These are phyloP conservation scores for Lutraria rhynchaena DNA, from an alignment of 1,140 invertebrate species.

Conservation along the genomic window DNA sequence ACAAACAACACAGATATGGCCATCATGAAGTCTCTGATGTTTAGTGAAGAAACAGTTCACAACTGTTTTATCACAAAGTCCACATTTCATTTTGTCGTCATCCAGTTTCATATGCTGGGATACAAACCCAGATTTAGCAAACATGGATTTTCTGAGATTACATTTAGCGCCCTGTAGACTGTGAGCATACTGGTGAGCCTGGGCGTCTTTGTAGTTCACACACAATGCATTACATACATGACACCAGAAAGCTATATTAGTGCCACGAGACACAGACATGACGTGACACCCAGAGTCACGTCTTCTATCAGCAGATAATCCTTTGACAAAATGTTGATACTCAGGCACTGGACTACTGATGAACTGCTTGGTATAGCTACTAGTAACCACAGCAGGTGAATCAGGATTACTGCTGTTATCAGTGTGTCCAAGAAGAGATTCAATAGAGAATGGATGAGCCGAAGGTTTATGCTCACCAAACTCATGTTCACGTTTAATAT, in stretches of 20 bases:
- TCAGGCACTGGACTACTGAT: background rate
- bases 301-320: too few relatives aligned
- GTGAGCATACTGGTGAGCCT: conserved; percentile 28
- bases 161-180: background rate
- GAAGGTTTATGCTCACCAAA: background rate
- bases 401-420: background rate
- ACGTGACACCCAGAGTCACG: too few relatives aligned
- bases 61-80: conserved; percentile 49
- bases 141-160: conserved; percentile 22
- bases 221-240: conserved; percentile 54
- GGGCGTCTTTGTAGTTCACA: conserved; percentile 20
- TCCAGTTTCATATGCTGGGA: conserved; percentile 11
- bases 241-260: conserved; percentile 28
- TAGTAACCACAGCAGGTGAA: conserved; percentile 12
- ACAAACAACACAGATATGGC: conserved; percentile 46
- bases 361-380: background rate
- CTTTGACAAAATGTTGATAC: too few relatives aligned
- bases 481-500: conserved; percentile 20
- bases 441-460: conserved; percentile 43
- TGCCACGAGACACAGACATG: too few relatives aligned
- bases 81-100: conserved; percentile 34
- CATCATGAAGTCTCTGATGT: conserved; percentile 55
- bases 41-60: conserved; percentile 50
- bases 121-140: conserved; percentile 22
- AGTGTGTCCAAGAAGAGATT: conserved; percentile 3